Evolutionary conservation across 2,113 vertebrate species (phyloP).

Genomic region (Syngnathus typhle): DNA sequence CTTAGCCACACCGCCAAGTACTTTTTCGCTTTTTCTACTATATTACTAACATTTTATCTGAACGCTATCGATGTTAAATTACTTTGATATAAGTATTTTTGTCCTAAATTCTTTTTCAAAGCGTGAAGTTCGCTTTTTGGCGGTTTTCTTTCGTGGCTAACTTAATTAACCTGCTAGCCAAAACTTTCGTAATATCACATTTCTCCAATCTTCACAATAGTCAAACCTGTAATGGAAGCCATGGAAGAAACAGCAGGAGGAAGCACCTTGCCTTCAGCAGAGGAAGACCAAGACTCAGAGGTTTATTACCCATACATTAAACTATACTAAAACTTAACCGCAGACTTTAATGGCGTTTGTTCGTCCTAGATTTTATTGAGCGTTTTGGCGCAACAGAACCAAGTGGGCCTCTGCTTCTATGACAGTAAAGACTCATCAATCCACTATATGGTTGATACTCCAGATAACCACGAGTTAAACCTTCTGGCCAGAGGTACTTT

Average conservation of each 20-base stretch:
- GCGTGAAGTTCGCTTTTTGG: background rate
- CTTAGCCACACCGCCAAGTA: background rate
- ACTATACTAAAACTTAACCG: background rate
- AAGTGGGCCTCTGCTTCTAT: conserved; percentile 84
- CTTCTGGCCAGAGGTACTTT: conserved; percentile 78
- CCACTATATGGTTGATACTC: conserved; percentile 82
- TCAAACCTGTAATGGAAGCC: conserved; percentile 29
- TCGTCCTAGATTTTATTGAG: conserved; percentile 75
- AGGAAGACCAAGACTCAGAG: conserved; percentile 51
- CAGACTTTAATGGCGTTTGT: background rate
- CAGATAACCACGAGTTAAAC: conserved; percentile 76
- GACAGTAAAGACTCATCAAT: conserved; percentile 79
- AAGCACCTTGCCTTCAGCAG: conserved; percentile 20
- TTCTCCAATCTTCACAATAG: background rate
- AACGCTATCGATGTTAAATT: background rate
- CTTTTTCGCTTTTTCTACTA: background rate
- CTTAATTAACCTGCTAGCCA: background rate
- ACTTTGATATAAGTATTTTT: background rate
- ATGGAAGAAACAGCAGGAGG: conserved; percentile 9
- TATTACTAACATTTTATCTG: background rate
- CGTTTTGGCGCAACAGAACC: conserved; percentile 76
- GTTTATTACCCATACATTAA: conserved; percentile 22
- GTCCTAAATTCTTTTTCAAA: background rate
- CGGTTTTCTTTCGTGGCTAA: background rate
- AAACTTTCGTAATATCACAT: background rate